Percentiles rank a stretch among this genome's conserved stretches.
Evolutionary conservation across 2,797 vertebrate species (phyloP).

Genomic region (Oryzias dopingdopingensis): DNA sequence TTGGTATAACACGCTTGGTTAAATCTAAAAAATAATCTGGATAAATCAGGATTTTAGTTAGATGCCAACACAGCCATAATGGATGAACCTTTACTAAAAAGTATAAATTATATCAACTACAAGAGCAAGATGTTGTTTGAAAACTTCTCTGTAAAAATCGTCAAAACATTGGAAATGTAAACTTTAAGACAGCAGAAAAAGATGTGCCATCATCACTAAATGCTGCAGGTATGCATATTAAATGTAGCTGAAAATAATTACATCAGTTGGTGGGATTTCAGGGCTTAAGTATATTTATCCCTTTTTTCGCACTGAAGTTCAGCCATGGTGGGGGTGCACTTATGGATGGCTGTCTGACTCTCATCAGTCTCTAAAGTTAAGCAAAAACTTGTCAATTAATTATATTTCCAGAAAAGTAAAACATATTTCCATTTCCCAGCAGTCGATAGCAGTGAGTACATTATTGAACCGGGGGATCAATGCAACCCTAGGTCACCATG

Average conservation of each 20-base stretch:
- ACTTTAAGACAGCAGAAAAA: neutral
- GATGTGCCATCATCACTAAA: neutral
- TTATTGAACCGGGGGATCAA: slow-evolving; percentile 64
- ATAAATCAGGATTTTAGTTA: too few relatives aligned
- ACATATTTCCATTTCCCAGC: slow-evolving; percentile 42
- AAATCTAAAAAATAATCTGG: too few relatives aligned
- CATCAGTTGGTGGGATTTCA: neutral
- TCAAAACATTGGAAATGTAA: neutral
- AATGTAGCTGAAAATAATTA: too few relatives aligned
- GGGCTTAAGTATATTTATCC: neutral
- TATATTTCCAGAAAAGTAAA: slow-evolving; percentile 43
- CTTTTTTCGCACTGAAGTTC: too few relatives aligned
- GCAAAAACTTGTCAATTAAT: slow-evolving; percentile 19
- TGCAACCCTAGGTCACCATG: slow-evolving; percentile 41
- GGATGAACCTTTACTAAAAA: too few relatives aligned
- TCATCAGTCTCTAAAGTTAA: neutral
- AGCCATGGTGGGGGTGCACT: too few relatives aligned
- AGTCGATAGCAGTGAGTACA: slow-evolving; percentile 39
- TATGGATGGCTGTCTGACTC: too few relatives aligned
- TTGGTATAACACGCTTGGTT: too few relatives aligned
- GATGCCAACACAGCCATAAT: too few relatives aligned
- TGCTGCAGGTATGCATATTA: neutral
- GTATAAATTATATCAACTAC: too few relatives aligned
- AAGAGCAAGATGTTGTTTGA: too few relatives aligned
- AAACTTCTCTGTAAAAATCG: neutral